These are phyloP conservation scores for Rhinogobio ventralis DNA, from an alignment of 2,797 vertebrate genomes.

Conservation along the genomic window DNA sequence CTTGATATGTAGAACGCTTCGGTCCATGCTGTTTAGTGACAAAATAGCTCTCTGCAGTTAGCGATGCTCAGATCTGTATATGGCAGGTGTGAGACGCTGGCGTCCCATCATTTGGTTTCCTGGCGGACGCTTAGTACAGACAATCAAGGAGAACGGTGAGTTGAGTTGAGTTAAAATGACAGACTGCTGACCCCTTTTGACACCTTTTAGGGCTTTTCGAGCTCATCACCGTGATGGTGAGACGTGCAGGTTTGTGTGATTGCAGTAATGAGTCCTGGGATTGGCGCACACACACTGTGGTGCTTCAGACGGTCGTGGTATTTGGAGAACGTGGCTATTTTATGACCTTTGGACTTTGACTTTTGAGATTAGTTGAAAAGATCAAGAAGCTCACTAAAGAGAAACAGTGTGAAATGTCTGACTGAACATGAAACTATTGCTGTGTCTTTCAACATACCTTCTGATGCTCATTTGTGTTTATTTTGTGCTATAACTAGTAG, in stretches of 20 bases:
- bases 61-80: background rate
- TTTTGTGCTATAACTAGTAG: background rate
- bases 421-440: background rate
- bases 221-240: constrained; percentile 18
- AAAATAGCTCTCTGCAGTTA: constrained; percentile 11
- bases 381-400: constrained; percentile 4
- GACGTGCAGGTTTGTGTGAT: background rate
- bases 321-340: constrained; percentile 2
- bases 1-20: constrained; percentile 49
- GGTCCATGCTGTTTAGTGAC: constrained; percentile 30
- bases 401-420: background rate
- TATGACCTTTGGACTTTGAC: constrained; percentile 23
- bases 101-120: background rate
- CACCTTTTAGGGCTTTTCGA: constrained; percentile 26
- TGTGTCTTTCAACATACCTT: background rate
- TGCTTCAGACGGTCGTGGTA: background rate
- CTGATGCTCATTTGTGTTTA: background rate
- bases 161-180: constrained; percentile 36
- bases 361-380: constrained; percentile 18
- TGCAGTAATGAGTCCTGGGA: constrained; percentile 32
- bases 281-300: background rate
- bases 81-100: background rate
- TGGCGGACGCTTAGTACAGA: background rate
- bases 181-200: constrained; percentile 29
- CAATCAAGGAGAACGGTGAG: constrained; percentile 21